These are phyloP conservation scores for Alca torda DNA, from an alignment of 2,797 vertebrate species.

Conservation along the genomic window DNA sequence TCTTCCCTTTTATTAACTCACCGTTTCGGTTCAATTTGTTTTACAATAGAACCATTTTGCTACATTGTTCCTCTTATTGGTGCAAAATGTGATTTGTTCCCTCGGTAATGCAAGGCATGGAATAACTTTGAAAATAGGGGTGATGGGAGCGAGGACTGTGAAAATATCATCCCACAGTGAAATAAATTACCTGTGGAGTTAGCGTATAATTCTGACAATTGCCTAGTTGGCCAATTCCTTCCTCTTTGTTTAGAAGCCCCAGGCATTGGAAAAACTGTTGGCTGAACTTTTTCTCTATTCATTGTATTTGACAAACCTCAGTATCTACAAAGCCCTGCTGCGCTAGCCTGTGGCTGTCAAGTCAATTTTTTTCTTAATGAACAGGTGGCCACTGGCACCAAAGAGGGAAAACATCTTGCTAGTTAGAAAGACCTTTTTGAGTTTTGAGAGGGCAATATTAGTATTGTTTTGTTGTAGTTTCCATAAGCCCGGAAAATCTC, in stretches of 20 bases:
- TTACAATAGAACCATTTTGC: neutral
- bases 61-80: neutral
- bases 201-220: neutral
- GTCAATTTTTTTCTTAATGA: neutral
- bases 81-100: neutral
- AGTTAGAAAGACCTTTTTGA: neutral
- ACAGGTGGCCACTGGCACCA: neutral
- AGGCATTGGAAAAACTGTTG: neutral
- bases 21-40: neutral
- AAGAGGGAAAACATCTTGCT: neutral
- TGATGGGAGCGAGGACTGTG: neutral
- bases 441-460: neutral
- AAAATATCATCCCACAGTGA: constrained; percentile 2
- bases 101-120: neutral
- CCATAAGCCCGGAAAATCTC: neutral
- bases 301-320: neutral
- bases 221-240: neutral
- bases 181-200: constrained; percentile 23
- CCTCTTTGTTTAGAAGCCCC: constrained; percentile 11
- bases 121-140: neutral
- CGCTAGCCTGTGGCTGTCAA: neutral
- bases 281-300: neutral
- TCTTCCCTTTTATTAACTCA: constrained; percentile 38
- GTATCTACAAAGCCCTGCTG: neutral
- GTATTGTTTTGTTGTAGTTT: neutral